Conservation (phyloP, 2,113 vertebrate species). For the Dicaeum eximium region DNA sequence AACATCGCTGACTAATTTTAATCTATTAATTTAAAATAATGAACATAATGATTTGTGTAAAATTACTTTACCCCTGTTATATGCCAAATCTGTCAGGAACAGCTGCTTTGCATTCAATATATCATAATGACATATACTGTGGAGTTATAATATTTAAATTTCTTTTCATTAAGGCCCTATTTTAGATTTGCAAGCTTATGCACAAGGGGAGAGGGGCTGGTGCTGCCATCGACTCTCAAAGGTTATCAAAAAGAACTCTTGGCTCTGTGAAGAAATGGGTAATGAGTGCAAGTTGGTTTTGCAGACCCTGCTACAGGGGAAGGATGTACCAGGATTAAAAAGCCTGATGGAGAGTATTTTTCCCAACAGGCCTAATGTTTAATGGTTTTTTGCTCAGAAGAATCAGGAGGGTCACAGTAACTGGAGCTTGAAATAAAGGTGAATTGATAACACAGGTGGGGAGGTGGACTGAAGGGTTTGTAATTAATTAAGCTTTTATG, state of each 20-base stretch:
- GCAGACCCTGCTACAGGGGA: background rate
- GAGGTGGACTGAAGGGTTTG: background rate
- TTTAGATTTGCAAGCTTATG: background rate
- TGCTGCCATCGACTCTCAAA: background rate
- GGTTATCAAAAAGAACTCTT: background rate
- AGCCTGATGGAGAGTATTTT: background rate
- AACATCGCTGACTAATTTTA: constrained; percentile 20
- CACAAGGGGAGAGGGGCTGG: background rate
- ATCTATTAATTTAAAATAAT: constrained; percentile 47
- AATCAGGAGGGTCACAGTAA: background rate
- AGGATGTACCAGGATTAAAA: background rate
- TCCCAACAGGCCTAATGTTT: background rate
- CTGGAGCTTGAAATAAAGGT: background rate
- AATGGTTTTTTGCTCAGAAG: background rate
- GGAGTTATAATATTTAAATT: background rate
- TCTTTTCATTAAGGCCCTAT: background rate
- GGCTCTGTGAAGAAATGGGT: background rate
- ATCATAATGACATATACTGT: background rate
- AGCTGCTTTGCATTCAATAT: constrained; percentile 50
- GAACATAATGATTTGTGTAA: constrained; percentile 41
- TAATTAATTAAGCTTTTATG: background rate
- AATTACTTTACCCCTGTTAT: constrained; percentile 31
- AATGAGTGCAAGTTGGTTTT: background rate
- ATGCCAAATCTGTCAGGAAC: constrained; percentile 42
- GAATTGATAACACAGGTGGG: background rate